Percentiles rank a stretch among this genome's conserved stretches.
phyloP scores from a whole-genome alignment of 2,888 invertebrate species.

The Tolmerus cingulatus region DNA sequence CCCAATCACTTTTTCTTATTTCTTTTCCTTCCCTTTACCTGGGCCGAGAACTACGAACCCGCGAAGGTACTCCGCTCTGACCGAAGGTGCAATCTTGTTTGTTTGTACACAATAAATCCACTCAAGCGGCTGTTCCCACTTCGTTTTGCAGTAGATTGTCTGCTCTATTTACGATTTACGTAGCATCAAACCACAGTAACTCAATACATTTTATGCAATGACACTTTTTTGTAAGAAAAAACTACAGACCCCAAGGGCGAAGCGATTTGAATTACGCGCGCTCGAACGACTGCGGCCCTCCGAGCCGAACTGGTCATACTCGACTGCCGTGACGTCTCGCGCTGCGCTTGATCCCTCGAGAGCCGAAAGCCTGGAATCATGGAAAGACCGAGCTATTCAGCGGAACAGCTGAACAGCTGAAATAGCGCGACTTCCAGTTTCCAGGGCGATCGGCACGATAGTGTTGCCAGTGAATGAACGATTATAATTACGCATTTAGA shows the following conservation, averaged over 20 bases:
- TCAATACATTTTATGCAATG: slow-evolving; percentile 9
- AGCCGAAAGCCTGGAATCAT: neutral
- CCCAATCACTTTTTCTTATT: neutral
- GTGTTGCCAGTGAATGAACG: neutral
- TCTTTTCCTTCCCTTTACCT: slow-evolving; percentile 15
- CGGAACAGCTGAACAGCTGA: slow-evolving; percentile 10
- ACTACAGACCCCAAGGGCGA: neutral
- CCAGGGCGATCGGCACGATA: neutral
- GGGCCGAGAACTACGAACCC: neutral
- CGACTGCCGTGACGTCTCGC: slow-evolving; percentile 18
- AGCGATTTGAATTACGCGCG: slow-evolving; percentile 1
- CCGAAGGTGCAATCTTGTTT: neutral
- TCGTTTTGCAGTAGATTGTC: neutral
- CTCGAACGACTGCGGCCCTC: neutral
- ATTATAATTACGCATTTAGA: neutral
- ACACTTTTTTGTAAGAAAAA: neutral
- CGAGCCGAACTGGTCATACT: slow-evolving; percentile 1
- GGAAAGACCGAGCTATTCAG: slow-evolving; percentile 5
- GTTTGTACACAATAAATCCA: neutral
- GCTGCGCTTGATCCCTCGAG: neutral
- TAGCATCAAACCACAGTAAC: neutral
- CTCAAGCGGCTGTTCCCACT: neutral
- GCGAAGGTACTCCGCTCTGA: neutral
- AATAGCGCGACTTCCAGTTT: neutral
- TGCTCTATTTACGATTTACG: neutral